Evolutionary conservation across 2,797 vertebrate genomes (phyloP).

Genomic region (Tokudaia muenninki): DNA sequence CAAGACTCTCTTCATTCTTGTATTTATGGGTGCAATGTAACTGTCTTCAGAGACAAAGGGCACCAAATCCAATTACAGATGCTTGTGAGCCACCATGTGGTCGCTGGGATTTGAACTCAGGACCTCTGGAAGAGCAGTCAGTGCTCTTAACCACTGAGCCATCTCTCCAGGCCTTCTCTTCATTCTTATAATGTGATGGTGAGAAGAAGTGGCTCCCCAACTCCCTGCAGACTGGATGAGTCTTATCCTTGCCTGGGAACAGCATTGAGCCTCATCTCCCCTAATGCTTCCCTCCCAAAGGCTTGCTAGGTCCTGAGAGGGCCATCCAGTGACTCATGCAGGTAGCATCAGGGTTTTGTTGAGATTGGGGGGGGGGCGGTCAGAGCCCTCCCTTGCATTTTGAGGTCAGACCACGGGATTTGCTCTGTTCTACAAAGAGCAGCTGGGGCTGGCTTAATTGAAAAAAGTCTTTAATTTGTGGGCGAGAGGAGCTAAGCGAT

Average conservation of each 20-base stretch:
- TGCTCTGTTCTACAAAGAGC: background rate
- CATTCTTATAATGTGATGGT: background rate
- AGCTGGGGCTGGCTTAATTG: constrained; percentile 38
- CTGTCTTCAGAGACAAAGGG: no score
- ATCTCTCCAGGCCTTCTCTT: background rate
- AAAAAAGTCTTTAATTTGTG: constrained; percentile 69
- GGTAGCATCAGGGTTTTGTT: background rate
- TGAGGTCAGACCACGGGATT: constrained; percentile 31
- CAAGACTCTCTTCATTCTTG: background rate
- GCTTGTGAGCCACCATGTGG: no score
- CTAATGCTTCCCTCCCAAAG: background rate
- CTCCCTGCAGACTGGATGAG: accelerated
- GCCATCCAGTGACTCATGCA: background rate
- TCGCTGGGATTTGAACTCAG: no score
- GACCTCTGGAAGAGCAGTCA: no score
- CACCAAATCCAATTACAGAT: no score
- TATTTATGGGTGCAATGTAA: no score
- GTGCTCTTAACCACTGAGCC: no score
- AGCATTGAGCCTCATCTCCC: background rate
- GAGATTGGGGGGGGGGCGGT: background rate
- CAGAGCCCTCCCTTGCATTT: background rate
- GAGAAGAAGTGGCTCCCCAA: background rate
- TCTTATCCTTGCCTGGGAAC: background rate
- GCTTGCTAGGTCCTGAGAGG: background rate
- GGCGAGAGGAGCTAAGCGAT: constrained; percentile 30